Evolutionary conservation across 2,888 invertebrate species (phyloP).

Genomic region (Drosophila limbata): DNA sequence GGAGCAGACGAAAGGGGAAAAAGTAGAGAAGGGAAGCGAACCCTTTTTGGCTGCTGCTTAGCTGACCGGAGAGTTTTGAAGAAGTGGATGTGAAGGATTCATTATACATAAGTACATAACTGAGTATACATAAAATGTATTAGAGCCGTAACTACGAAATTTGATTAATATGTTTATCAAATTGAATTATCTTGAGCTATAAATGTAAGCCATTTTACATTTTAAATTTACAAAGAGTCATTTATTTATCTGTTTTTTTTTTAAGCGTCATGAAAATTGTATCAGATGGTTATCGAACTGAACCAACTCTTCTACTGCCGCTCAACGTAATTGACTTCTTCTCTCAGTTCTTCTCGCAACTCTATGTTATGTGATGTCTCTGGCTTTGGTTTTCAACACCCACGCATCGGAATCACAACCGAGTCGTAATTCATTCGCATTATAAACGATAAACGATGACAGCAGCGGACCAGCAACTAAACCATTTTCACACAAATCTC

Average conservation of each 20-base stretch:
- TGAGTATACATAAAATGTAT: too few species aligned
- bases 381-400: slow-evolving; percentile 65
- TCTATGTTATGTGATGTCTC: slow-evolving; percentile 10
- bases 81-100: neutral
- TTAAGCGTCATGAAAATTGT: too few species aligned
- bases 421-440: slow-evolving; percentile 67
- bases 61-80: slow-evolving; percentile 6
- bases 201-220: neutral
- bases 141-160: neutral
- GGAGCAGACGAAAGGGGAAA: neutral
- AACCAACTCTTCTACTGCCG: slow-evolving; percentile 8
- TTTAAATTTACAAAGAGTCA: too few species aligned
- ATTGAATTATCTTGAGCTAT: too few species aligned
- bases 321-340: slow-evolving; percentile 36
- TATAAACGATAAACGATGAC: slow-evolving; percentile 63
- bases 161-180: neutral
- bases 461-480: slow-evolving; percentile 42
- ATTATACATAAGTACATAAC: neutral
- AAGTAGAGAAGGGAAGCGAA: slow-evolving; percentile 1
- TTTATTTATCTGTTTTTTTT: too few species aligned
- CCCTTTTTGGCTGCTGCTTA: slow-evolving; percentile 42
- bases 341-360: neutral
- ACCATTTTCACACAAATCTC: slow-evolving; percentile 66
- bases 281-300: slow-evolving; percentile 2
- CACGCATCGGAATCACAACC: slow-evolving; percentile 40